phyloP scores from a whole-genome alignment of 2,888 invertebrate species.

The Eueremaeus valkanovi region DNA sequence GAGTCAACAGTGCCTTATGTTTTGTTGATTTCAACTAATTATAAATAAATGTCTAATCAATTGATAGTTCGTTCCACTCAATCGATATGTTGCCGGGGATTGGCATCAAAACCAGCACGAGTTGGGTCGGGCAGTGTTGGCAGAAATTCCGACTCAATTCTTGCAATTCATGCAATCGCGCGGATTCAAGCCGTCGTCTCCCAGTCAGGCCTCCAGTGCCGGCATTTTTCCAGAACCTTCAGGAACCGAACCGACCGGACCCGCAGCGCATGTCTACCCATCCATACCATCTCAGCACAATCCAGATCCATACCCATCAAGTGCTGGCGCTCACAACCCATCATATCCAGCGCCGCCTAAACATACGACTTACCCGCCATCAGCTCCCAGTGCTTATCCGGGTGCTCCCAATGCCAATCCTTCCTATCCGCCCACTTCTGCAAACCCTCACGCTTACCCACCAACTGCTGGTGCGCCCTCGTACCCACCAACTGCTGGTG shows the following conservation, averaged over 20 bases:
- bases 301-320: not conserved
- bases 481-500: not conserved
- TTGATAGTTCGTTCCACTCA: constrained; percentile 36
- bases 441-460: not conserved
- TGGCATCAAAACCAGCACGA: constrained; percentile 16
- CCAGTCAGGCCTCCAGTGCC: not conserved
- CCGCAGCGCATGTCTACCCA: constrained; percentile 15
- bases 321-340: not conserved
- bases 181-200: constrained; percentile 36
- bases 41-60: not conserved
- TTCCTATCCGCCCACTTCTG: not conserved
- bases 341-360: not conserved
- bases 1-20: not conserved
- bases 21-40: not conserved
- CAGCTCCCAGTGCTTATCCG: not conserved
- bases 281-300: constrained; percentile 25
- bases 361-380: not conserved
- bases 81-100: not conserved
- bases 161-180: constrained; percentile 29
- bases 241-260: not conserved
- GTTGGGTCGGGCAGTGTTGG: constrained; percentile 32
- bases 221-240: constrained; percentile 7
- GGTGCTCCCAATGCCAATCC: not conserved
- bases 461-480: not conserved
- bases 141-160: constrained; percentile 28